A percentile compares a stretch with the other conserved stretches of the same genome.
phyloP scores from a whole-genome alignment of 1,140 invertebrate species.

The Oncopeltus fasciatus region DNA sequence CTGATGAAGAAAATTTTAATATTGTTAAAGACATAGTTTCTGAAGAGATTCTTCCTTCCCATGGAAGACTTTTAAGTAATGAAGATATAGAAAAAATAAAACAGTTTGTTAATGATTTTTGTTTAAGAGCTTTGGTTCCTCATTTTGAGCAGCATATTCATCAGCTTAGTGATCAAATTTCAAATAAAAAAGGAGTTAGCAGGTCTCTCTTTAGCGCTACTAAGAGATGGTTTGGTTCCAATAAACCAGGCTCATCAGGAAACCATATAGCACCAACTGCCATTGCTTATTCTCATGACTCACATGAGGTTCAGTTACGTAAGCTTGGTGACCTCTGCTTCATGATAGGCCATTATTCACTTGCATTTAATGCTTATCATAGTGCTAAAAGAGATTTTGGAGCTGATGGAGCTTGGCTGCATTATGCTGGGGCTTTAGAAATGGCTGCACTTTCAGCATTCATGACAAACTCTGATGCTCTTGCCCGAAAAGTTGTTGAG shows the following conservation, averaged over 20 bases:
- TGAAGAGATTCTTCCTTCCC: slow-evolving; percentile 26
- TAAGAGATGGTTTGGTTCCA: slow-evolving; percentile 86
- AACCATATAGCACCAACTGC: slow-evolving; percentile 45
- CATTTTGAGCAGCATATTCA: slow-evolving; percentile 78
- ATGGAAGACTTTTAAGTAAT: slow-evolving; percentile 59
- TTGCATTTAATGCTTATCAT: slow-evolving; percentile 88
- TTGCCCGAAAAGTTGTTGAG: slow-evolving; percentile 59
- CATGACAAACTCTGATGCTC: slow-evolving; percentile 55
- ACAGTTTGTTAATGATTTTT: slow-evolving; percentile 76
- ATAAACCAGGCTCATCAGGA: slow-evolving; percentile 53
- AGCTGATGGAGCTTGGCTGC: slow-evolving; percentile 90
- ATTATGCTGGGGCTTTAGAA: slow-evolving; percentile 88
- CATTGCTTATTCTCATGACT: slow-evolving; percentile 75
- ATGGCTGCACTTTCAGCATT: slow-evolving; percentile 89
- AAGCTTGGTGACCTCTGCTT: slow-evolving; percentile 90
- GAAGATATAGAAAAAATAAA: slow-evolving; percentile 74
- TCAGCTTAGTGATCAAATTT: slow-evolving; percentile 65
- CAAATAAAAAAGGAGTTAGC: slow-evolving; percentile 81
- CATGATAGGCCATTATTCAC: slow-evolving; percentile 84
- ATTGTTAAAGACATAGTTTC: background rate
- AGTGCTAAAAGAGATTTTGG: slow-evolving; percentile 91
- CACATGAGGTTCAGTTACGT: slow-evolving; percentile 82
- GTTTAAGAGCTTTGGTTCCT: slow-evolving; percentile 69
- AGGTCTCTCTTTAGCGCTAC: slow-evolving; percentile 83
- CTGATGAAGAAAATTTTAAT: slow-evolving; percentile 13